Evolutionary conservation across 1,140 invertebrate genomes (phyloP), one percentile per base, ranked within the genome.

Genomic region (Hylaeus anthracinus): DNA sequence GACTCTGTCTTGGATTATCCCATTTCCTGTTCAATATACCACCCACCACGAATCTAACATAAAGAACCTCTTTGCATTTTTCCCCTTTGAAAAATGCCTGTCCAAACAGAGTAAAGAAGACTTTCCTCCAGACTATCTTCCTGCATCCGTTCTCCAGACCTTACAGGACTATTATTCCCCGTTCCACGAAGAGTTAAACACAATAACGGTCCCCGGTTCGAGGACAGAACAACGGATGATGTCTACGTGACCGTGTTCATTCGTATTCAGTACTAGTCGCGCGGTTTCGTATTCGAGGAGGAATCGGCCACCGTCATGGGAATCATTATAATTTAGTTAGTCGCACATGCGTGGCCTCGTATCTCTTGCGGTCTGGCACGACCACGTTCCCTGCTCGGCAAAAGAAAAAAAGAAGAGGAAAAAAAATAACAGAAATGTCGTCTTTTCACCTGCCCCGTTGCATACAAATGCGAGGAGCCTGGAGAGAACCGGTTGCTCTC

Each of bases 241-340:
- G 15, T 76, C 41, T 48, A 4, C n/a, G 37, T 37, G 15, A 15
- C 6, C 8, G 70, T 41, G 12, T 51, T 64, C 56, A 81, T 85
- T 85, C 37, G 67, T 82, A 86, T 86, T 86, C 84, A 61, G 26
- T 15, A 4, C 39, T 51, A 45, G 14, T 3, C 9, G 26, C n/a
- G 6, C 41, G 60, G 56, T 37, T 81, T 66, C 74, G 87, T 81
- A 81, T 78, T 82, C 76, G 58, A 66, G 86, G 63, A 76, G 56
- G 72, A 79, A 86, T 89, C 82, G 84, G 80, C 71, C 41, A 63
- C 26, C 71, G 69, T 41, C 64, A 53, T 60, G 64, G 72, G 67
- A 65, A 82, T 81, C 79, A 86, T 89, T 89, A 84, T 87, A 86
- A 88, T 87, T 88, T 86, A 66, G 85, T 83, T 81, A 67, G 75